These are phyloP conservation scores for Tolypeutes matacus DNA, from an alignment of 2,797 vertebrate species.

Conservation along the genomic window DNA sequence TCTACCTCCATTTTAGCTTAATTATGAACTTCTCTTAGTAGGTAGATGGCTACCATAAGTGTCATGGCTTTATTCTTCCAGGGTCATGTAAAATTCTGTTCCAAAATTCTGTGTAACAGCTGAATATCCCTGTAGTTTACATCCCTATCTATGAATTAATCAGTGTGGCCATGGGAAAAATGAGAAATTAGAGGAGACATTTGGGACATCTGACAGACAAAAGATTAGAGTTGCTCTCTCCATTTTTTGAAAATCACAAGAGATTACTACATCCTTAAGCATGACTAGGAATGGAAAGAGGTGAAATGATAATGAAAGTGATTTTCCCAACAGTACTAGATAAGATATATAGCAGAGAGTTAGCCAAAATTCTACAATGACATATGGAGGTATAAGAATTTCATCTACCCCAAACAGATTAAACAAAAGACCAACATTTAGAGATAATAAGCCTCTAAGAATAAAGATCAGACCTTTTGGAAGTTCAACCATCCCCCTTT, in stretches of 20 bases:
- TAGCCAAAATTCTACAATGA: neutral
- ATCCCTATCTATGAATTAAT: neutral
- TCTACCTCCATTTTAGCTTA: neutral
- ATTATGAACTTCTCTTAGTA: neutral
- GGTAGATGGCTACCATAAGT: neutral
- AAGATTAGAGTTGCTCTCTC: neutral
- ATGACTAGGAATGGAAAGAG: slow-evolving; percentile 6
- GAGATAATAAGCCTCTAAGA: neutral
- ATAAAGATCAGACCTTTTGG: neutral
- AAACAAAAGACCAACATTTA: neutral
- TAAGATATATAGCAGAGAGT: neutral
- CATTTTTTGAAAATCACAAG: neutral
- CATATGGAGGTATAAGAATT: neutral
- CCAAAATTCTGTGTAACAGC: neutral
- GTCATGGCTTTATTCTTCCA: neutral
- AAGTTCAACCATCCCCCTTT: neutral
- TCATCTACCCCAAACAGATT: neutral
- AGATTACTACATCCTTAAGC: neutral
- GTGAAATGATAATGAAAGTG: neutral
- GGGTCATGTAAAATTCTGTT: neutral
- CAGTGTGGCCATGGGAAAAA: neutral
- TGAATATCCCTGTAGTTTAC: neutral
- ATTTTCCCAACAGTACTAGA: neutral
- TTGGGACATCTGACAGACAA: neutral
- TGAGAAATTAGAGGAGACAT: neutral